Base-by-base conservation (phyloP, 2,113 vertebrate species). In the Otolemur garnettii region DNA sequence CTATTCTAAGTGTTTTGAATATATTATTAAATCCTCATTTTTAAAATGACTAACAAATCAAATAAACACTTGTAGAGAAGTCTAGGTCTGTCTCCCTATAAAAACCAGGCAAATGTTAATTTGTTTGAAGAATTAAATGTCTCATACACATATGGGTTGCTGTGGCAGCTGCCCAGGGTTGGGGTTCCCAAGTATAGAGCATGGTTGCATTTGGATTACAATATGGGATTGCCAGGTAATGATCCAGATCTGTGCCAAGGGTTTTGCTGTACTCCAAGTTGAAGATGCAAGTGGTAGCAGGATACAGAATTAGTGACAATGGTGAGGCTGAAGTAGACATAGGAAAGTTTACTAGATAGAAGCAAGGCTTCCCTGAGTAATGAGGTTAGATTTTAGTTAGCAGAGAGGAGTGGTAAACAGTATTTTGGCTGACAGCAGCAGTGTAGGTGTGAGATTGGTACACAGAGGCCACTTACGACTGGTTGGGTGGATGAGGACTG, bases 31-130 rank as follows among this genome's bases (percentile, higher is more conserved):
- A 50, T 87, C 57, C 93, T 22, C 82, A 72, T 77, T 95, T 91
- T 94, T 75, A 66, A 94, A 94, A 84, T 35, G 71, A 81, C 35
- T 42, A 92, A 38, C 33, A 66, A 78, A 62, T 93, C 62, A 57
- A 57, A 74, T 72, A 82, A 74, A 3, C 55, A 88, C 74, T 62
- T 60, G 82, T 72, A 79, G 78, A 68, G 35, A 50, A 91, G 53
- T 81, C 68, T 69, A 42, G 30, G 28, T 82, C 55, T 91, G 45
- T 42, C 50, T 96, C 45, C 33, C 14, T 83, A 82, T 66, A 78
- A 95, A 94, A 91, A 59, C 69, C n/a, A 68, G 4, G 4, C 55
- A 81, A 81, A 85, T 68, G 33, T 66, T 86, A 91, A 81, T 74
- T 77, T 86, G n/a, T 75, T 80, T 77, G 80, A 77, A n/a, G 92